Base-by-base conservation (phyloP, 2,888 invertebrate genomes). In the Eristalinus sepulchralis region DNA sequence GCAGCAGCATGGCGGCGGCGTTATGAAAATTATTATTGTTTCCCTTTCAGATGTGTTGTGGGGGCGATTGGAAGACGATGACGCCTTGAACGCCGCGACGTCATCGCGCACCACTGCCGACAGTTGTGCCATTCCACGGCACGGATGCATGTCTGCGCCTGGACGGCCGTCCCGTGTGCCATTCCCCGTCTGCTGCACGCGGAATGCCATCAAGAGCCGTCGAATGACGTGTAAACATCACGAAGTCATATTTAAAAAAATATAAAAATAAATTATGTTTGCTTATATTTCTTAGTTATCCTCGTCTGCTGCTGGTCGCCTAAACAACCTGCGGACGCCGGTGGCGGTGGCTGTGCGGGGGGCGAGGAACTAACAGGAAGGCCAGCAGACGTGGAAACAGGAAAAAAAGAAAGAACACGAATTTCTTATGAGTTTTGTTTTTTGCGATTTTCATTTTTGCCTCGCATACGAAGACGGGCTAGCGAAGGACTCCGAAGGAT, bases 11-110 rank as follows among this genome's bases (percentile, higher is more conserved):
- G 27, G 5, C 27, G 27, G 22, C 24, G 62, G 64, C 73, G 82
- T 78, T 86, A 86, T 86, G 82, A 82, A 82, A 85, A 85, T 85
- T 86, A 82, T 86, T 86, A 86, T 86, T 86, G 85, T 86, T 86
- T 85, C 82, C 36, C 77, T 67, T n/a, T 36, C 17, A 39, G n/a
- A 24, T 8, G 1, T 9, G 22, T 11, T 6, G 17, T 8, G 31
- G 24, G 22, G 17, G 13, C 13, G 39, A n/a, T 1, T 5, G 33
- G 8, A 34, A 20, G 63, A 53, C 34, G 76, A 36, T 39, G 72
- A 78, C 77, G 81, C 59, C 77, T 57, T 72, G 60, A 82, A 85
- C 82, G 81, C 76, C 81, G n/a, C n/a, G 53, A 84, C 71, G 57
- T 71, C 62, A 71, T 72, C 70, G 39, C 57, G 47, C 36, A 66